Base-by-base conservation (phyloP, 1,140 invertebrate species). In the Branchinecta lynchi region DNA sequence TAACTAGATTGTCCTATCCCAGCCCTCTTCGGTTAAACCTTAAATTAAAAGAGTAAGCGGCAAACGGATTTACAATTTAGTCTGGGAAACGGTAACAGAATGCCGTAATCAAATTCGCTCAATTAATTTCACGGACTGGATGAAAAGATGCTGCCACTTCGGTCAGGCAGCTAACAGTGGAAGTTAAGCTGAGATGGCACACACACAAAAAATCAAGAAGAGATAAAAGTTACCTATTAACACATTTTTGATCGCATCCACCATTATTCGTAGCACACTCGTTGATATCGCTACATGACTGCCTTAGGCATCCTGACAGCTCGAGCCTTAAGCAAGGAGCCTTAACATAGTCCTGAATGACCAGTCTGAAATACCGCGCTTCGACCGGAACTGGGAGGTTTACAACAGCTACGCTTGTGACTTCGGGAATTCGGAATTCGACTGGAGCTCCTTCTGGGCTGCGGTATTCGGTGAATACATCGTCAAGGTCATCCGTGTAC, bases 221-320 rank as follows among this genome's bases (percentile, higher is more conserved):
- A 3, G 15, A n/a, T n/a, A 69, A 46, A 69, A 8, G 3, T 44
- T 78, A 83, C 82, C 81, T 88, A 76, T 96, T 96, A 65, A 93
- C 83, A 80, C 93, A 96, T 79, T 93, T 92, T 75, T 95, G 92
- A 75, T 96, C 89, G 78, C 94, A 97, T 20, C 91, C 92, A 8
- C 93, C 94, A 77, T 97, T 97, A 71, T 89, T 87, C 20, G 82
- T 82, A 67, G 83, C 82, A 78, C 94, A 98, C 78, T 98, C 94
- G 76, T 97, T 96, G 44, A 95, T 86, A 77, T 97, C 93, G 9
- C 84, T 82, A 77, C 94, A 97, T 75, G 94, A 92, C 72, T 94
- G 81, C 72, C 91, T 82, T 0, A 89, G 89, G 78, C 93, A 96
- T 8, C 93, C 93, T 87, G 96, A 93, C 17, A 96, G 82, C 82